Conservation (phyloP, 2,888 invertebrate species). For the Parapristionchus giblindavisi region DNA sequence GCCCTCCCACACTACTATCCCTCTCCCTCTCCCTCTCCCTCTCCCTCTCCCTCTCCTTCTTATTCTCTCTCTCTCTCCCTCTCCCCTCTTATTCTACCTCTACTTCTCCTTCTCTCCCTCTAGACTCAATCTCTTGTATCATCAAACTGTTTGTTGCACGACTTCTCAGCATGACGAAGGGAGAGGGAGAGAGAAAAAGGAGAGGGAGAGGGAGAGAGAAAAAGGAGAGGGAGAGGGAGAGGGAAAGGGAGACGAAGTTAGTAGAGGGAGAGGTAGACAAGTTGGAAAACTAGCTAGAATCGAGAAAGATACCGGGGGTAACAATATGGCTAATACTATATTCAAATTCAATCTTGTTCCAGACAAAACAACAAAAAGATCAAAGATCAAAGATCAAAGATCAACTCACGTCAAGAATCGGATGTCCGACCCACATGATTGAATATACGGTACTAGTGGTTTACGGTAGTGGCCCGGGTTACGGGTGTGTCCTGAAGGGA, state of each 20-base stretch:
- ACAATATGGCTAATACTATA: background rate
- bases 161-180: background rate
- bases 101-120: too few relatives aligned
- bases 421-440: conserved; percentile 31
- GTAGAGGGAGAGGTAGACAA: background rate
- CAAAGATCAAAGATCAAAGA: background rate
- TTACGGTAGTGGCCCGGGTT: too few relatives aligned
- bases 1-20: background rate
- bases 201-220: conserved; percentile 14
- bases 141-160: conserved; percentile 32
- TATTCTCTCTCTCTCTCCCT: background rate
- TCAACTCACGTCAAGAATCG: conserved; percentile 37
- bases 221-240: background rate
- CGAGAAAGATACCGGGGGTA: background rate
- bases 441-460: background rate
- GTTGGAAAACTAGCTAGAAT: background rate
- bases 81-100: background rate
- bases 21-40: background rate
- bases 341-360: background rate
- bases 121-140: conserved; percentile 28
- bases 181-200: background rate
- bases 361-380: background rate
- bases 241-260: background rate
- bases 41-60: background rate
- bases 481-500: background rate